These are phyloP conservation scores for Ochotona curzoniae DNA, from an alignment of 2,113 vertebrate species.

Conservation along the genomic window DNA sequence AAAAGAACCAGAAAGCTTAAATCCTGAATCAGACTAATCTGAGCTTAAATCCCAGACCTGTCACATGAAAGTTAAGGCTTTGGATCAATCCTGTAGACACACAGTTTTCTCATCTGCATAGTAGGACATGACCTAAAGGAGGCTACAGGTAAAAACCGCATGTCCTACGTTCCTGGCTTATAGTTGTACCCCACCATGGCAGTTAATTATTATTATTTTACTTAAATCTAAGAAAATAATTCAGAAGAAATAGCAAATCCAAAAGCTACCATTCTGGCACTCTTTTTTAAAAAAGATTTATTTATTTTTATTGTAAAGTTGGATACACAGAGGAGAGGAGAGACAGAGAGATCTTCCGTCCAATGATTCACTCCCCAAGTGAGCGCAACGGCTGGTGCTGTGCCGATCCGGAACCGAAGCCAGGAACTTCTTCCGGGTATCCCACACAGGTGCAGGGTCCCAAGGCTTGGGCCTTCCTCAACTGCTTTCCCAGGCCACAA, in stretches of 20 bases:
- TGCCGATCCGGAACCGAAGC: too few relatives aligned
- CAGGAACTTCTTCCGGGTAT: too few relatives aligned
- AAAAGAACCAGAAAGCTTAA: not conserved
- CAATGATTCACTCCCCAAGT: too few relatives aligned
- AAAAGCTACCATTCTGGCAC: not conserved
- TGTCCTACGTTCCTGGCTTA: not conserved
- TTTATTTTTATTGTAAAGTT: too few relatives aligned
- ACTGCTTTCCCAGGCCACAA: too few relatives aligned
- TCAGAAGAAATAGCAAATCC: constrained; percentile 12
- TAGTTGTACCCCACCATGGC: not conserved
- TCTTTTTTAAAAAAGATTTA: not conserved
- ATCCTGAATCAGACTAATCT: not conserved
- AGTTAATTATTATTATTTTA: not conserved
- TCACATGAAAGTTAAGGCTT: not conserved
- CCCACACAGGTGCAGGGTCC: too few relatives aligned
- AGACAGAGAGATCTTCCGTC: too few relatives aligned
- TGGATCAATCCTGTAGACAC: not conserved
- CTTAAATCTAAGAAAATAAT: not conserved
- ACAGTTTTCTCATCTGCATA: not conserved
- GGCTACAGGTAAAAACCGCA: not conserved
- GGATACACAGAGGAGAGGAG: too few relatives aligned
- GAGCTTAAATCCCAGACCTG: not conserved
- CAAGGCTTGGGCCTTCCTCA: too few relatives aligned
- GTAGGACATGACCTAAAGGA: not conserved
- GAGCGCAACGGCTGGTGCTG: too few relatives aligned